A percentile compares a stretch with the other conserved stretches of the same genome.
Conservation (phyloP, 2,888 invertebrate species). For the Mythimna ferrago region DNA sequence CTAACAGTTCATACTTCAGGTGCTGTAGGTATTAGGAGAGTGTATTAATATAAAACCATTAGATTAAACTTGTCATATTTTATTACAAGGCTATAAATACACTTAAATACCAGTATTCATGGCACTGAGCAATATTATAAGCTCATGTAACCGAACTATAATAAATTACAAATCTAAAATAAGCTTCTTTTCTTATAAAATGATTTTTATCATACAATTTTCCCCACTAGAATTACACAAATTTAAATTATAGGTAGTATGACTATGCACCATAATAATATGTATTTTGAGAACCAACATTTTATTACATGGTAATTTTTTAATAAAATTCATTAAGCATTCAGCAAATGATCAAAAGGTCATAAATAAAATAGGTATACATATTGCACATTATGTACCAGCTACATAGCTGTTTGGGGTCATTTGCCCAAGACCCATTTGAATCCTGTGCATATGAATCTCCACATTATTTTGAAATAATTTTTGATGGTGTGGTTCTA, state of each 20-base stretch:
- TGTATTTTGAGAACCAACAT: slow-evolving; percentile 27
- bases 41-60: slow-evolving; percentile 12
- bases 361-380: slow-evolving; percentile 24
- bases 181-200: slow-evolving; percentile 49
- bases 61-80: slow-evolving; percentile 38
- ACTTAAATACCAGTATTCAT: slow-evolving; percentile 56
- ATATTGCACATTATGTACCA: slow-evolving; percentile 70
- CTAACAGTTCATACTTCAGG: too few relatives aligned
- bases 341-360: slow-evolving; percentile 31
- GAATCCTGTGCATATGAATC: slow-evolving; percentile 97
- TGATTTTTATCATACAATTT: slow-evolving; percentile 53
- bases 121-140: slow-evolving; percentile 58
- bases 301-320: slow-evolving; percentile 34
- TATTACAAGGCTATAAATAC: slow-evolving; percentile 52
- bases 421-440: slow-evolving; percentile 92
- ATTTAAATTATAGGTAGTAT: slow-evolving; percentile 37
- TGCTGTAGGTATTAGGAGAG: too few relatives aligned
- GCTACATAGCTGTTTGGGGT: slow-evolving; percentile 76
- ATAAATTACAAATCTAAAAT: slow-evolving; percentile 57
- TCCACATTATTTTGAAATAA: slow-evolving; percentile 97
- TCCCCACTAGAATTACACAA: slow-evolving; percentile 37
- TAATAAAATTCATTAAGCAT: slow-evolving; percentile 50
- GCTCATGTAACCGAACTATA: slow-evolving; percentile 51
- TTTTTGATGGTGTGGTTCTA: slow-evolving; percentile 94
- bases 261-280: slow-evolving; percentile 48